phyloP scores from a whole-genome alignment of 2,797 vertebrate species.

The Bothrops alternatus region DNA sequence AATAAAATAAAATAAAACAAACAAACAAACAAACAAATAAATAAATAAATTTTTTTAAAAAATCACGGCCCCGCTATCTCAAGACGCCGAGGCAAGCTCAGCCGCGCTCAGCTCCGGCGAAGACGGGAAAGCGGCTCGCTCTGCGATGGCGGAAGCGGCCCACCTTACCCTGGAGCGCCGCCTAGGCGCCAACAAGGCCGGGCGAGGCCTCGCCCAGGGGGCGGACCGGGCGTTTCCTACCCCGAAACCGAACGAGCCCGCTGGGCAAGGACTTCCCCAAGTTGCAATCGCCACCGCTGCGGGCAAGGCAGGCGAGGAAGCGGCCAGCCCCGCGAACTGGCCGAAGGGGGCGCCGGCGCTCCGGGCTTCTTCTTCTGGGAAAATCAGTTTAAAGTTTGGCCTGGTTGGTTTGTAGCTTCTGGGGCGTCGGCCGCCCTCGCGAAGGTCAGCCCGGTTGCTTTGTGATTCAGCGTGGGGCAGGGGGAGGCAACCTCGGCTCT shows the following conservation, averaged over 20 bases:
- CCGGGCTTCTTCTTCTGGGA: neutral
- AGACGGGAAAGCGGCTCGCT: neutral
- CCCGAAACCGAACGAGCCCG: neutral
- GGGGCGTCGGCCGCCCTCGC: neutral
- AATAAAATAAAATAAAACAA: too few species aligned
- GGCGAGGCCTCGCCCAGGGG: neutral
- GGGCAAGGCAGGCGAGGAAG: neutral
- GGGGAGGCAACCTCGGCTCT: too few species aligned
- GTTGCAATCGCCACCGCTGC: neutral
- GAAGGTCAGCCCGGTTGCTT: neutral
- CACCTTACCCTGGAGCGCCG: neutral
- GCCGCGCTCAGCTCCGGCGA: neutral
- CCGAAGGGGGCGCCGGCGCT: neutral
- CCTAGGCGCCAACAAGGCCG: neutral
- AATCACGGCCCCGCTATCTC: neutral
- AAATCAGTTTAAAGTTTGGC: neutral
- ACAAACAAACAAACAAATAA: too few species aligned
- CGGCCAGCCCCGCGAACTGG: neutral
- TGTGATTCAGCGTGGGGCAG: neutral
- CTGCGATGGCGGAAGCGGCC: neutral
- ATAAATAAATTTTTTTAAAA: too few species aligned
- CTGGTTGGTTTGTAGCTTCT: neutral
- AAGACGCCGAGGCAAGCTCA: neutral
- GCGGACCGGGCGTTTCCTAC: neutral
- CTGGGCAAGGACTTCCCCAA: neutral